Base-by-base conservation (phyloP, 2,888 invertebrate genomes). In the Nebria brevicollis region DNA sequence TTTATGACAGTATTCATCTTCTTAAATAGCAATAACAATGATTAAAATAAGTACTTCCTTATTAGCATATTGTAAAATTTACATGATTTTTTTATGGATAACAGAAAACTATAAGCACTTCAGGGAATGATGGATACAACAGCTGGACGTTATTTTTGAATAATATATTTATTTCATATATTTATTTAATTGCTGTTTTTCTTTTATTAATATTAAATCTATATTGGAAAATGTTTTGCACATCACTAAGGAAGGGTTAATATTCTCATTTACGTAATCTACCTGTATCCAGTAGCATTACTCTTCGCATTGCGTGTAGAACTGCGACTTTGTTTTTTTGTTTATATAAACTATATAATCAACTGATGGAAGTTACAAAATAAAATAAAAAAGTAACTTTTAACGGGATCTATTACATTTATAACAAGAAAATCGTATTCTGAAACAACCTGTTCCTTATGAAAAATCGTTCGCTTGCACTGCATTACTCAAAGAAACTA, bases 401-500 rank as follows among this genome's bases (percentile, higher is more conserved):
- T 54, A 54, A 54, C 54, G 54, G 54, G 11, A 54, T 54, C 54
- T 54, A 54, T 54, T 54, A 13, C 54, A 54, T 54, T 54, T 54
- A 54, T 54, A 54, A 54, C 54, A 54, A 54, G 54, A 54, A 54
- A 43, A 77, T 77, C 54, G 54, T 13, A 54, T 54, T 54, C 54
- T 11, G 54, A 54, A 54, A 54, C 54, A 54, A 54, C 11, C 54
- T 54, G 54, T 54, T 54, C 54, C 54, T 11, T 54, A 54, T 54
- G 54, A 54, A 68, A 68, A 68, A 68, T 25, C 26, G 68, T 3
- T 74, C 74, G 73, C 20, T 72, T 72, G 66, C 73, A 77, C 73
- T 77, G 34, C 34, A 34, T 34, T 70, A 64, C 41, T 77, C 41
- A 41, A 66, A 66, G 34, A 66, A 76, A 76, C 66, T 41, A 41